Evolutionary conservation across 2,797 vertebrate species (phyloP), one percentile per base, ranked within the genome.

Genomic region (Myotis vivesi): DNA sequence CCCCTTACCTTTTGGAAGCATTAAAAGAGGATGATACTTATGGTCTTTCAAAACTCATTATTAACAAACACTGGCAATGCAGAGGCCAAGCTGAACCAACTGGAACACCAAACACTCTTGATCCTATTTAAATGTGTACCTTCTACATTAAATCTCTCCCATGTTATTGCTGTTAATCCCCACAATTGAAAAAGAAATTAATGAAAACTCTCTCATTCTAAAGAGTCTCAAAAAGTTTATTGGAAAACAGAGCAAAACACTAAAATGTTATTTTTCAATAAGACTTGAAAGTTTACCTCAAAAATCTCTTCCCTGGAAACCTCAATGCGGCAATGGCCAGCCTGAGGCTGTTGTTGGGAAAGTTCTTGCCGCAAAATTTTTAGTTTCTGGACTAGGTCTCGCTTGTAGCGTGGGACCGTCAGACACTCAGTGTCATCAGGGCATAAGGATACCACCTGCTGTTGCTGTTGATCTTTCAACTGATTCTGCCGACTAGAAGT

Each of bases 281-380:
- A 95, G 38, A 79, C 44, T 94, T 66, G 30, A 57, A 16, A 0
- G 55, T 68, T 97, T 98, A 99, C 99, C 99, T 99, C 99, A 98
- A 99, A 99, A 97, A 99, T 99, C 98, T 99, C 99, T 98, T 99
- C 99, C 7, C 99, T 99, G 96, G 99, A 99, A 97, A 99, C 99
- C 97, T 99, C 99, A 33, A 99, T 99, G 73, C 99, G 99, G 94
- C 99, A 99, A 94, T 99, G 99, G 55, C 99, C 99, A 0, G 99
- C 99, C 98, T 99, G 99, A 6, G 99, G 99, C 97, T 99, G 99
- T 80, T 99, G 99, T 96, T 99, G 99, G 11, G 99, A 99, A 62
- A 99, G 99, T 93, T 99, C 99, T 97, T 99, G 99, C 25, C 99
- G 97, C 95, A 99, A 98, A 97, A 99, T 99, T 98, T 99, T 99